Percentiles rank a stretch among this genome's conserved stretches.
phyloP scores from a whole-genome alignment of 2,113 vertebrate species.

The Megalops atlanticus region DNA sequence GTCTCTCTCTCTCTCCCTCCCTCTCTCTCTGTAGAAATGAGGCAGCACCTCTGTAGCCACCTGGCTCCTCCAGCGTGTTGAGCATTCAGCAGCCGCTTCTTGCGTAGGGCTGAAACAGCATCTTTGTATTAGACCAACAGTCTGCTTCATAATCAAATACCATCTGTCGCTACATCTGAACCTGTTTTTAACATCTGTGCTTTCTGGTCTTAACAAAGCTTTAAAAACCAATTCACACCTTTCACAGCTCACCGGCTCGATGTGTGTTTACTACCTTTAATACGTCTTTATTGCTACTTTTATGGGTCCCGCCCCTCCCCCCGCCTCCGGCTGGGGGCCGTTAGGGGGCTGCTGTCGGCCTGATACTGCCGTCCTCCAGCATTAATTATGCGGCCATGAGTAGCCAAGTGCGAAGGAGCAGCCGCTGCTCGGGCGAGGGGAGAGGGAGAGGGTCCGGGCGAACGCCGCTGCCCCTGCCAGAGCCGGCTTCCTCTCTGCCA shows the following conservation, averaged over 20 bases:
- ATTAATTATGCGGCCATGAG: constrained; percentile 76
- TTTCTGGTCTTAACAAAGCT: constrained; percentile 99
- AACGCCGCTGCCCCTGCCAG: constrained; percentile 80
- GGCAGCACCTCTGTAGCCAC: constrained; percentile 78
- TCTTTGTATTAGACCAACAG: constrained; percentile 95
- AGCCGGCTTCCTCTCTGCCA: constrained; percentile 76
- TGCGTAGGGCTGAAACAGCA: constrained; percentile 86
- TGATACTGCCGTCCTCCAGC: constrained; percentile 54
- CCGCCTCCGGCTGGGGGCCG: constrained; percentile 65
- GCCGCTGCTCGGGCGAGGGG: constrained; percentile 76
- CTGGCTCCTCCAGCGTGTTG: constrained; percentile 70
- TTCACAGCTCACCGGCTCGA: constrained; percentile 83
- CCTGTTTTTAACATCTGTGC: constrained; percentile 99
- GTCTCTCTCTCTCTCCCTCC: no score
- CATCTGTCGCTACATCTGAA: constrained; percentile 99
- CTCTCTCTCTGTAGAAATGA: no score
- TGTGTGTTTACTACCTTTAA: constrained; percentile 83
- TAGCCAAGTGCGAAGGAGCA: constrained; percentile 83
- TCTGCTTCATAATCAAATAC: constrained; percentile 99
- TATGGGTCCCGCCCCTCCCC: constrained; percentile 64
- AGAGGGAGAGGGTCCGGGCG: background rate
- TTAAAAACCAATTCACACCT: constrained; percentile 98
- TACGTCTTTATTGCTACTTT: constrained; percentile 70
- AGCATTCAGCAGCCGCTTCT: constrained; percentile 71
- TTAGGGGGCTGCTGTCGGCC: constrained; percentile 52